Evolutionary conservation across 2,888 invertebrate species (phyloP), one percentile per base, ranked within the genome.

Genomic region (Stenchaetothrips biformis): DNA sequence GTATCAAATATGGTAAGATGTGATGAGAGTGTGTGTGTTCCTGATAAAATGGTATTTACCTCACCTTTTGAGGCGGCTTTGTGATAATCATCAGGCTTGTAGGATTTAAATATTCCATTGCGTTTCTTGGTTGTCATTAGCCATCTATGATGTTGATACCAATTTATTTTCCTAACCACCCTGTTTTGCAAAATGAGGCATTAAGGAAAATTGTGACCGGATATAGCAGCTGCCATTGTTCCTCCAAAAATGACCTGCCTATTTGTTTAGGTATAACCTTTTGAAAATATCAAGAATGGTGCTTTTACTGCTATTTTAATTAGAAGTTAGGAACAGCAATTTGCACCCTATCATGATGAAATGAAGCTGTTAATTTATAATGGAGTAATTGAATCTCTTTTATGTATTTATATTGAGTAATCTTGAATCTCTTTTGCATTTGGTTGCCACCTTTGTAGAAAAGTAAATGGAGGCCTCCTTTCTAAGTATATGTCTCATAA

Each of bases 71-170:
- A 74, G 67, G 67, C 67, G 8, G 67, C 21, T 74, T 74, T 74
- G 67, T 74, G 67, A 74, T 74, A 74, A 74, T 74, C 25, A 11
- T 74, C 67, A 74, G 67, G 67, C 67, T 74, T 74, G 25, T 74
- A 74, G 67, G n/a, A 11, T 74, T 25, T 25, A 74, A 21, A 21
- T 74, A 74, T 25, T 7, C 25, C 67, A 2, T 74, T 74, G 21
- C 25, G 67, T 74, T 74, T 25, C 53, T 53, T 13, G 21, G 25
- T 11, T 25, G 67, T 53, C 2, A 11, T 74, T 74, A 74, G 67
- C 21, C 67, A 25, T 74, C 59, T 59, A 25, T 9, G 37, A 2
- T 8, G 7, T 25, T 74, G 25, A 74, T 74, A 25, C 67, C 25
- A 21, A 25, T 25, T 74, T 74, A 74, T 74, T 74, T 74, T 74